Evolutionary conservation across 2,888 invertebrate species (phyloP).

Genomic region (Dynastes grantii): DNA sequence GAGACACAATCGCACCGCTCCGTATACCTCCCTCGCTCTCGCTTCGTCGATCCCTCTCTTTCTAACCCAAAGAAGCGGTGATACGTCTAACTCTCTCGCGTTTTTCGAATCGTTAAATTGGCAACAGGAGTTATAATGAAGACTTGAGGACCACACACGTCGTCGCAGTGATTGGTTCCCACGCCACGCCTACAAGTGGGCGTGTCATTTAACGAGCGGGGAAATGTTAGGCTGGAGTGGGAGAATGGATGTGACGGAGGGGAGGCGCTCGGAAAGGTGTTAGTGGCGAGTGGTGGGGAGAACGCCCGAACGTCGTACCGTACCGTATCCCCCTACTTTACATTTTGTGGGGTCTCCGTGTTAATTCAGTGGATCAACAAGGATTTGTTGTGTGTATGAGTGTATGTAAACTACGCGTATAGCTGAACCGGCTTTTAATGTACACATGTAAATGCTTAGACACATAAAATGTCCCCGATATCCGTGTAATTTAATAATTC

Average conservation of each 20-base stretch:
- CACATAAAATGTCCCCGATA: background rate
- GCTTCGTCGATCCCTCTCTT: background rate
- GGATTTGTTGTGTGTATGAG: slow-evolving; percentile 13
- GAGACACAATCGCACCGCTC: slow-evolving; percentile 55
- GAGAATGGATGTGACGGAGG: slow-evolving; percentile 49
- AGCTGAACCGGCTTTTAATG: background rate
- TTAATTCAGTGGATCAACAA: slow-evolving; percentile 36
- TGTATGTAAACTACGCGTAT: background rate
- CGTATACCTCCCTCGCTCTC: no score
- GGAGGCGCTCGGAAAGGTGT: slow-evolving; percentile 41
- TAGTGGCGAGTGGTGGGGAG: slow-evolving; percentile 33
- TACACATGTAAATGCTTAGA: background rate
- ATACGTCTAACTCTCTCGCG: slow-evolving; percentile 57
- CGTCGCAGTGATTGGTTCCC: slow-evolving; percentile 69
- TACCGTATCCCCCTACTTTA: slow-evolving; percentile 5
- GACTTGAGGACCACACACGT: slow-evolving; percentile 71
- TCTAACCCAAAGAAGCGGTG: slow-evolving; percentile 6
- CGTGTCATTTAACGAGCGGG: slow-evolving; percentile 51
- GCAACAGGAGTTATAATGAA: slow-evolving; percentile 70
- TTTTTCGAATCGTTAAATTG: slow-evolving; percentile 70
- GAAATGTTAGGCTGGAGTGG: slow-evolving; percentile 44
- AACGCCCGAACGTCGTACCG: background rate
- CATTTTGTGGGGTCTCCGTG: slow-evolving; percentile 1
- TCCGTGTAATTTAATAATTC: background rate
- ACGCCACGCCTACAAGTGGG: slow-evolving; percentile 61